Evolutionary conservation across 2,888 invertebrate species (phyloP), one percentile per base, ranked within the genome.

Genomic region (Erebia palarica): DNA sequence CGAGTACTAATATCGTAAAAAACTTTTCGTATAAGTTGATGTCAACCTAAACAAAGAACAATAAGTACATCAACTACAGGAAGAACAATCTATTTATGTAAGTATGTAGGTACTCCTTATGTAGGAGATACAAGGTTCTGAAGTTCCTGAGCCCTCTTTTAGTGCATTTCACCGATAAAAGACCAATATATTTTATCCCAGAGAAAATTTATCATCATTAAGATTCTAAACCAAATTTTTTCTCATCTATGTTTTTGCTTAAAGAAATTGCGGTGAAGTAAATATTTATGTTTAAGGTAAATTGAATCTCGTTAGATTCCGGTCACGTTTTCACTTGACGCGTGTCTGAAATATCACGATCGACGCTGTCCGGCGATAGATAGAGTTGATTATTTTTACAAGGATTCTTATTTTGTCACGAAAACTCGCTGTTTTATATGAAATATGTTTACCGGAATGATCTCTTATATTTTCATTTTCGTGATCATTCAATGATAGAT

Each of bases 271-370:
- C 27, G 49, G 49, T 14, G 49, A 27, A 51, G 63, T 68, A 42
- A 64, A 68, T 59, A 68, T 68, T 64, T 64, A 68, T 68, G 18
- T 18, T 72, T 47, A 13, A 66, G 66, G 63, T 44, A 72, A 70
- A 72, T 72, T 72, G 70, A 70, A 68, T 71, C 16, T 60, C 55
- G 65, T 73, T 73, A 73, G 14, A 70, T 70, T 71, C 71, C 13
- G 11, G 16, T 68, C 71, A 73, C 71, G 73, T 71, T 10, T 18
- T 55, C 47, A 9, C 16, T 65, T 60, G 60, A 68, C 27, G 65
- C 49, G 49, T 65, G 63, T 68, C 47, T 64, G 65, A 70, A 70
- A 70, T 68, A 51, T 55, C 36, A 66, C 63, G 47, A 72, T 72
- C 49, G 49, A 57, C 57, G 14, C 3, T 5, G 16, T 16, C 42